Conservation (phyloP, 2,797 vertebrate genomes). For the Acipenser transmontanus region DNA sequence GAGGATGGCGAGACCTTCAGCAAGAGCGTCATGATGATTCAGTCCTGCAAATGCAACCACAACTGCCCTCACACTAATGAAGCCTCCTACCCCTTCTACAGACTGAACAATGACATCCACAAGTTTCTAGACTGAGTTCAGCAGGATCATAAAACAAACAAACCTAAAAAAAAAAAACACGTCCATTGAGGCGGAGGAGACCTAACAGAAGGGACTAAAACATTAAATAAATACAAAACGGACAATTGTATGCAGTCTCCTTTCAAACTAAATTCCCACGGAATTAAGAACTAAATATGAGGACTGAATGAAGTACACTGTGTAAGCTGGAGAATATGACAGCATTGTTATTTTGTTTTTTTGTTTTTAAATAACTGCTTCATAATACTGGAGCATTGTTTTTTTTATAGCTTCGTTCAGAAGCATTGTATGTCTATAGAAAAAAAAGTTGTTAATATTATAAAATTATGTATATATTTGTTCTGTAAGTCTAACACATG, state of each 20-base stretch:
- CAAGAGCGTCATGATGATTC: constrained; percentile 96
- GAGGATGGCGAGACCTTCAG: constrained; percentile 91
- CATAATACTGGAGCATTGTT: constrained; percentile 87
- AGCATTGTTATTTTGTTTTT: constrained; percentile 43
- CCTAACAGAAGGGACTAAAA: constrained; percentile 33
- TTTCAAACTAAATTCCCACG: constrained; percentile 72
- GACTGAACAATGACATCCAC: constrained; percentile 96
- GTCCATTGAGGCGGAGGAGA: constrained; percentile 44
- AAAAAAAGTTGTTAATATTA: constrained; percentile 54
- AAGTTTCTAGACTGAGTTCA: constrained; percentile 86
- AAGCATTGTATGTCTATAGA: constrained; percentile 75
- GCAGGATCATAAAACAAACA: constrained; percentile 27
- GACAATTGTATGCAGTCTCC: constrained; percentile 49
- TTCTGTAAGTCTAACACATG: constrained; percentile 53
- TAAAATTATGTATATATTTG: constrained; percentile 64
- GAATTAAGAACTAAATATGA: constrained; percentile 63
- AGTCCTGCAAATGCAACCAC: constrained; percentile 93
- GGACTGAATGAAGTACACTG: constrained; percentile 79
- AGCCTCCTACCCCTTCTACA: constrained; percentile 86
- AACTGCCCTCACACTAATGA: constrained; percentile 84
- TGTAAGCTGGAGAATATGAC: constrained; percentile 70
- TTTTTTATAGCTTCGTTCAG: constrained; percentile 86
- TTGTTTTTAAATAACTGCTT: constrained; percentile 63
- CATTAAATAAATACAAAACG: constrained; percentile 48
- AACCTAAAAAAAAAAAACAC: constrained; percentile 26